A percentile compares a stretch with the other conserved stretches of the same genome.
Conservation (phyloP, 2,888 invertebrate genomes). For the Tiphia femorata region DNA sequence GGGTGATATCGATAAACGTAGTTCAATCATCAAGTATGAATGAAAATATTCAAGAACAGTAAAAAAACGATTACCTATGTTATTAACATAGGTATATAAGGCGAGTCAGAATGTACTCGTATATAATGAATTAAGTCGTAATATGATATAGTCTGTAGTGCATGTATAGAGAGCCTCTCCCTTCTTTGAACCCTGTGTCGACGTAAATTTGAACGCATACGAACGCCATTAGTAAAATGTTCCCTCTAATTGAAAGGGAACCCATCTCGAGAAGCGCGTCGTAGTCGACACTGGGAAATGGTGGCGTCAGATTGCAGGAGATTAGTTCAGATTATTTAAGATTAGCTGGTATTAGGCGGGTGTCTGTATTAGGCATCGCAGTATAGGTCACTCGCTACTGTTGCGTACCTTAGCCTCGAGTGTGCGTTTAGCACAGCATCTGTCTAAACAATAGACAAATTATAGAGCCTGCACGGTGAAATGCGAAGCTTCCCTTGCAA, state of each 20-base stretch:
- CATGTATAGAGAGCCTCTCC: too few relatives aligned
- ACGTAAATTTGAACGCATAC: slow-evolving; percentile 3
- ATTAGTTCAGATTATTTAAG: slow-evolving; percentile 54
- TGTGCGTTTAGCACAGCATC: slow-evolving; percentile 4
- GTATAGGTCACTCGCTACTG: too few relatives aligned
- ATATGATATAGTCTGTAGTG: too few relatives aligned
- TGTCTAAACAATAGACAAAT: slow-evolving; percentile 3
- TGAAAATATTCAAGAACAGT: too few relatives aligned
- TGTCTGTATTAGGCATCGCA: slow-evolving; percentile 35
- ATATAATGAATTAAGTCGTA: too few relatives aligned
- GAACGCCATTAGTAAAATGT: slow-evolving; percentile 35
- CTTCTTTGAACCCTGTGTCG: background rate
- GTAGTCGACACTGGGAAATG: slow-evolving; percentile 11
- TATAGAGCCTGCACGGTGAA: background rate
- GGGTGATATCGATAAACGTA: too few relatives aligned
- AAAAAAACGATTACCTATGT: too few relatives aligned
- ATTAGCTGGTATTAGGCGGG: slow-evolving; percentile 54
- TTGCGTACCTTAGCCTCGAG: slow-evolving; percentile 8
- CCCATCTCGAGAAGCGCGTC: slow-evolving; percentile 23
- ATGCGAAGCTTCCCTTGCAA: background rate
- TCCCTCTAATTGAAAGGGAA: slow-evolving; percentile 50
- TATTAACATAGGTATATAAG: too few relatives aligned
- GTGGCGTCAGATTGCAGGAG: slow-evolving; percentile 47
- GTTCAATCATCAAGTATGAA: too few relatives aligned
- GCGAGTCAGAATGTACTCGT: too few relatives aligned